A percentile compares a stretch with the other conserved stretches of the same genome.
These are phyloP conservation scores for Drosophila vallismaia DNA, from an alignment of 2,888 invertebrate genomes.

Conservation along the genomic window DNA sequence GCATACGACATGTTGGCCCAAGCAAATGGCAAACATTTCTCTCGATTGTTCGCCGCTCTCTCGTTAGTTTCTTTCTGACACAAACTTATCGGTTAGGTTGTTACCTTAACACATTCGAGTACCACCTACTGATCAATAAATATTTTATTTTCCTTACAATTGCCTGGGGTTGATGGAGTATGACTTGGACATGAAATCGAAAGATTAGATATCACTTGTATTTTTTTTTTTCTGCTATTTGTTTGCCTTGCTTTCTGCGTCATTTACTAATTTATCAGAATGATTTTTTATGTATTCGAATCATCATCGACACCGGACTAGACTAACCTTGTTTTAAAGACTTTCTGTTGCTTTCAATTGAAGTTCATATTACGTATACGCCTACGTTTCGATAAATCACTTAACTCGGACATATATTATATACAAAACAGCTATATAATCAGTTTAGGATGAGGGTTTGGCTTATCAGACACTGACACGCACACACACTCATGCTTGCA, in stretches of 20 bases:
- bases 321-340: slow-evolving; percentile 35
- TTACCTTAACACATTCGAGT: slow-evolving; percentile 16
- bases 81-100: slow-evolving; percentile 25
- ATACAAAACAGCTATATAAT: slow-evolving; percentile 10
- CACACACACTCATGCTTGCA: neutral
- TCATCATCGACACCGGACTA: slow-evolving; percentile 18
- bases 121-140: slow-evolving; percentile 43
- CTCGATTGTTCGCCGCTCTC: neutral
- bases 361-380: slow-evolving; percentile 66
- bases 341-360: slow-evolving; percentile 19
- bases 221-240: slow-evolving; percentile 4
- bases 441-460: slow-evolving; percentile 27
- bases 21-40: slow-evolving; percentile 26
- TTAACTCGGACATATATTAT: slow-evolving; percentile 29
- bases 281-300: slow-evolving; percentile 39
- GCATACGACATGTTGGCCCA: slow-evolving; percentile 45
- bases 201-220: slow-evolving; percentile 50
- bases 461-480: slow-evolving; percentile 30
- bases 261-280: slow-evolving; percentile 71
- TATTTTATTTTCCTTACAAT: slow-evolving; percentile 41
- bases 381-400: slow-evolving; percentile 39
- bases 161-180: slow-evolving; percentile 18
- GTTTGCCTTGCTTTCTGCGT: slow-evolving; percentile 60
- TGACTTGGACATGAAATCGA: slow-evolving; percentile 36
- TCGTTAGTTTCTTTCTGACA: slow-evolving; percentile 24